Evolutionary conservation across 92 coral and sea anemone species (phyloP).

Genomic region (Zoanthus sansibaricus): DNA sequence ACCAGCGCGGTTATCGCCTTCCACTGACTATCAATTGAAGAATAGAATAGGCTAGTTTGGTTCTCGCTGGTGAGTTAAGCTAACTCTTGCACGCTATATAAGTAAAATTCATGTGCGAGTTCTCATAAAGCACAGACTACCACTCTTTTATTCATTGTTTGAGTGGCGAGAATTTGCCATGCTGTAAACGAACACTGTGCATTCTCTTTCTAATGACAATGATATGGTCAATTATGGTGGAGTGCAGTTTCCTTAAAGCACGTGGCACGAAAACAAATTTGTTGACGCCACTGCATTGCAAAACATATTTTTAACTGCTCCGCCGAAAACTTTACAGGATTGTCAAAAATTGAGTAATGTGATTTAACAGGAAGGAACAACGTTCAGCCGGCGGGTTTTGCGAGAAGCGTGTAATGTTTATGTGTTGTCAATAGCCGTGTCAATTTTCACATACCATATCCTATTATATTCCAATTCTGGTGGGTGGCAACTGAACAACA

Average conservation of each 20-base stretch:
- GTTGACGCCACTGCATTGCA: not conserved
- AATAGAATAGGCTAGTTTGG: slow-evolving; percentile 13
- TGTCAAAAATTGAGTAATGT: slow-evolving; percentile 10
- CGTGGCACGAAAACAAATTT: slow-evolving; percentile 64
- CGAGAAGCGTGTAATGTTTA: slow-evolving; percentile 43
- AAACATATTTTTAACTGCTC: not conserved
- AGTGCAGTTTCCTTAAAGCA: slow-evolving; percentile 54
- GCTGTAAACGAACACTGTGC: slow-evolving; percentile 72
- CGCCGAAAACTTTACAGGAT: not conserved
- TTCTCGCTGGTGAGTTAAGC: slow-evolving; percentile 3
- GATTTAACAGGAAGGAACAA: slow-evolving; percentile 7
- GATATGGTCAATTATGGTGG: slow-evolving; percentile 70
- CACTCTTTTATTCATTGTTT: slow-evolving; percentile 24
- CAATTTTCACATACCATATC: slow-evolving; percentile 62
- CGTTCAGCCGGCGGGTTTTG: slow-evolving; percentile 38
- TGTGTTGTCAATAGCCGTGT: slow-evolving; percentile 51
- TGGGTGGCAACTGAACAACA: slow-evolving; percentile 74
- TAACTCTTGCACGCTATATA: not conserved
- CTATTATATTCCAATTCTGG: slow-evolving; percentile 66
- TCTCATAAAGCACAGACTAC: slow-evolving; percentile 1
- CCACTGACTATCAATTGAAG: slow-evolving; percentile 48
- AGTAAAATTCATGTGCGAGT: not conserved
- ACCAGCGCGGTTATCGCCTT: slow-evolving; percentile 39
- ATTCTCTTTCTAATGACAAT: slow-evolving; percentile 71
- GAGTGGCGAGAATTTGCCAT: slow-evolving; percentile 54